These are phyloP conservation scores for Heliconius nattereri DNA, from an alignment of 1,140 invertebrate species.

Conservation along the genomic window DNA sequence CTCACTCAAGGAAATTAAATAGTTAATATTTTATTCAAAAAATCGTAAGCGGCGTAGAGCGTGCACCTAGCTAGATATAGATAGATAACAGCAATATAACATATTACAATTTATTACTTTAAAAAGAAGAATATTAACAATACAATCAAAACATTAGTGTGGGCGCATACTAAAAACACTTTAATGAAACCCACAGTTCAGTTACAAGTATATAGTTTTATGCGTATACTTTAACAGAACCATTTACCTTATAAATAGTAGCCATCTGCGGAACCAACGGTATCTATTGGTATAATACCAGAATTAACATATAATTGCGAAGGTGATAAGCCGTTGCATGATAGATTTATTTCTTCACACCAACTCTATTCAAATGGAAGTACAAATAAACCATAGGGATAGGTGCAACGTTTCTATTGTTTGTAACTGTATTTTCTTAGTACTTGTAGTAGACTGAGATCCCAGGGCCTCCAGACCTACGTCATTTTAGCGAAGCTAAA, in stretches of 20 bases:
- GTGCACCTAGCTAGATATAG: too few relatives aligned
- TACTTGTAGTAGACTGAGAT: neutral
- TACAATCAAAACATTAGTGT: neutral
- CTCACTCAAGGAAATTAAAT: too few relatives aligned
- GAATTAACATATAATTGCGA: conserved; percentile 51
- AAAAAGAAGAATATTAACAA: neutral
- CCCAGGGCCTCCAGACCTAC: too few relatives aligned
- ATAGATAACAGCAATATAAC: too few relatives aligned
- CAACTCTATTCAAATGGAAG: conserved; percentile 34
- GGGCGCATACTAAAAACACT: neutral
- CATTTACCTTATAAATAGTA: conserved; percentile 34
- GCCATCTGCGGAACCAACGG: conserved; percentile 33
- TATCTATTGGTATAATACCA: conserved; percentile 30
- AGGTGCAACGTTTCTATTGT: conserved; percentile 27
- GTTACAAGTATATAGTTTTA: conserved; percentile 11
- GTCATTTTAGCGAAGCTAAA: too few relatives aligned
- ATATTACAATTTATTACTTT: too few relatives aligned
- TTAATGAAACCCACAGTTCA: conserved; percentile 1
- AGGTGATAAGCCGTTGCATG: conserved; percentile 41
- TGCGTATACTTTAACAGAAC: conserved; percentile 2
- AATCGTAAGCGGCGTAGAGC: too few relatives aligned
- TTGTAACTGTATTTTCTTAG: conserved; percentile 31
- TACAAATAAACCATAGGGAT: conserved; percentile 28
- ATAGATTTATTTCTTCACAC: conserved; percentile 46
- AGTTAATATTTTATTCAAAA: too few relatives aligned